phyloP scores from a whole-genome alignment of 2,888 invertebrate genomes.

The Morpho deidamia region DNA sequence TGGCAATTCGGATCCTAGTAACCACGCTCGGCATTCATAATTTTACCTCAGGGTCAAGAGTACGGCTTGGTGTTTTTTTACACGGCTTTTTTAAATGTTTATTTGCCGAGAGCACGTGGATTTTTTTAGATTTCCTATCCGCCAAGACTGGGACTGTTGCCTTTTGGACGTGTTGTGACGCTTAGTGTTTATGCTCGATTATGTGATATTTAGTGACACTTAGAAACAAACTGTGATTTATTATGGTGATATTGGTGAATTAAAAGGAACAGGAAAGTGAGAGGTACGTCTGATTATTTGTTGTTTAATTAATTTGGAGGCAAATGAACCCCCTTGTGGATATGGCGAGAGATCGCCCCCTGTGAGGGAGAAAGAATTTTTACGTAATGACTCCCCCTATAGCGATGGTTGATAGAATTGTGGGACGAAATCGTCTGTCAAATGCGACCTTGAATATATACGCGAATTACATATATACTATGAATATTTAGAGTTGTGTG shows the following conservation, averaged over 20 bases:
- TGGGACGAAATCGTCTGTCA: slow-evolving; percentile 57
- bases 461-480: slow-evolving; percentile 64
- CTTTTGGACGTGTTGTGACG: slow-evolving; percentile 77
- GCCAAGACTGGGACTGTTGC: slow-evolving; percentile 68
- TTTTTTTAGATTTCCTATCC: slow-evolving; percentile 68
- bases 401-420: slow-evolving; percentile 44
- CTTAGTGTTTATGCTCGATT: slow-evolving; percentile 69
- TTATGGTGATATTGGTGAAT: slow-evolving; percentile 72
- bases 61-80: slow-evolving; percentile 62
- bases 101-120: slow-evolving; percentile 64
- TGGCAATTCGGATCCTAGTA: slow-evolving; percentile 74
- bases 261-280: slow-evolving; percentile 59
- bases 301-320: slow-evolving; percentile 40
- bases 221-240: slow-evolving; percentile 77
- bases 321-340: slow-evolving; percentile 19
- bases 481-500: slow-evolving; percentile 56
- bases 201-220: slow-evolving; percentile 76
- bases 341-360: slow-evolving; percentile 27
- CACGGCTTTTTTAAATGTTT: slow-evolving; percentile 66
- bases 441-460: slow-evolving; percentile 64
- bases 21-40: slow-evolving; percentile 74
- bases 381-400: slow-evolving; percentile 55
- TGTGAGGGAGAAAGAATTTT: slow-evolving; percentile 42
- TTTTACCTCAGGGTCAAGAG: slow-evolving; percentile 73
- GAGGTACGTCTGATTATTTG: slow-evolving; percentile 53